phyloP scores from a whole-genome alignment of 2,113 vertebrate genomes.

The Pavo muticus region DNA sequence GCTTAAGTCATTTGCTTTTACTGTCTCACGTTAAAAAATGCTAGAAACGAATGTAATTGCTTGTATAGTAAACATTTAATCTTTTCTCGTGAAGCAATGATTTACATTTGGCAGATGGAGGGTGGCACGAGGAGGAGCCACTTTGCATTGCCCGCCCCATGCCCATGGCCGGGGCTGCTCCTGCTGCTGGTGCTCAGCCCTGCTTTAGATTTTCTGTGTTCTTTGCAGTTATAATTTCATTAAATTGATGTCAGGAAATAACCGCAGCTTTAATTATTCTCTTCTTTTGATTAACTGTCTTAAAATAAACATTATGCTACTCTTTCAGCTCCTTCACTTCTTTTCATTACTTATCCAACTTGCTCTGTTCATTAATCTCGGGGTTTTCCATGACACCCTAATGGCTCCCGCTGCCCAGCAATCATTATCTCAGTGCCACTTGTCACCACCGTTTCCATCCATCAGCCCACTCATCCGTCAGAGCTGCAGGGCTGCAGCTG shows the following conservation, averaged over 20 bases:
- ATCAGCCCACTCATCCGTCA: constrained; percentile 57
- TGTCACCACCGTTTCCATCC: constrained; percentile 61
- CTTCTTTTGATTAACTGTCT: constrained; percentile 46
- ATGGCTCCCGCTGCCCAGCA: constrained; percentile 69
- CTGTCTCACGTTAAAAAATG: constrained; percentile 30
- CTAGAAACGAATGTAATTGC: constrained; percentile 61
- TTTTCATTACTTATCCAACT: constrained; percentile 51
- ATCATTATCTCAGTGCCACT: constrained; percentile 59
- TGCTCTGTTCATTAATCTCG: constrained; percentile 60
- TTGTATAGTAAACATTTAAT: constrained; percentile 65
- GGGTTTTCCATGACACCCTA: constrained; percentile 59
- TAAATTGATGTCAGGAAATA: constrained; percentile 4
- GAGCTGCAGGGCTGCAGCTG: not conserved
- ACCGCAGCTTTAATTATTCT: constrained; percentile 15
- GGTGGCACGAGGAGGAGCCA: not conserved
- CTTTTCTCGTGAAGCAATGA: constrained; percentile 39
- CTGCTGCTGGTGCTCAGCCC: not conserved
- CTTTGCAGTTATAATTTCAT: constrained; percentile 12
- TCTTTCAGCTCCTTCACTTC: not conserved
- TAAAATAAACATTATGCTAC: constrained; percentile 54
- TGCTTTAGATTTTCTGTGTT: not conserved
- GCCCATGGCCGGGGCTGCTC: not conserved
- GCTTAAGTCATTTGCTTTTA: constrained; percentile 59
- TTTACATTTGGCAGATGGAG: constrained; percentile 14
- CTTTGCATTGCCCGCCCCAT: not conserved